Base-by-base conservation (phyloP, 2,797 vertebrate genomes). In the Crocodylus rhombifer region DNA sequence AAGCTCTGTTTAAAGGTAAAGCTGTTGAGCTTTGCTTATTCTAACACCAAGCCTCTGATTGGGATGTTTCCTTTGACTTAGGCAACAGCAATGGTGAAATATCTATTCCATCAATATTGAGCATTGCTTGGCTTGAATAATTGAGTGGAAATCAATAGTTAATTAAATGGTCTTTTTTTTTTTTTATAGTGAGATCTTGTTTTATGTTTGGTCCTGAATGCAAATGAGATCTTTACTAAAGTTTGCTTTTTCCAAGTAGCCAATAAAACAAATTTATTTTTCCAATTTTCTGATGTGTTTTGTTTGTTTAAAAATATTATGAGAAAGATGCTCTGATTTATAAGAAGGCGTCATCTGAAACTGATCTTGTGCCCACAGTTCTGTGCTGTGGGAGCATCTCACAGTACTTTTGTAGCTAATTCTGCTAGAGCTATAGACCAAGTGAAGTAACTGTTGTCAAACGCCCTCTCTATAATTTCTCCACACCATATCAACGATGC, bases 81-180 rank as follows among this genome's bases (percentile, higher is more conserved):
- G 81, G 67, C 58, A 85, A 78, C 16, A 84, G 61, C 89, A 67
- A 69, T 18, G 78, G 86, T 73, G 85, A 94, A 91, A 87, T 91
- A 93, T 57, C 84, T 83, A 75, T 93, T 87, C 91, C 90, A 93
- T 95, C 93, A 92, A 76, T 94, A 96, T 80, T 28, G 65, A 90
- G 89, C 87, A 86, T 83, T 95, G 77, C 94, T 97, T 91, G 83
- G 91, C 92, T 95, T 96, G 95, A 97, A 95, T 96, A 96, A 97
- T 65, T 94, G 91, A 94, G 89, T 88, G 95, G 65, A 96, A 97
- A 95, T 95, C 96, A 95, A 89, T 89, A 97, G 91, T 93, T 96
- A 96, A 97, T 97, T 97, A 97, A 97, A 96, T 92, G 91, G 74
- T 67, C 75, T 60, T 95, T 87, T 62, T 89, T n/a, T n/a, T 63